phyloP scores from a whole-genome alignment of 2,888 invertebrate species.

The Boloria euphrosyne region DNA sequence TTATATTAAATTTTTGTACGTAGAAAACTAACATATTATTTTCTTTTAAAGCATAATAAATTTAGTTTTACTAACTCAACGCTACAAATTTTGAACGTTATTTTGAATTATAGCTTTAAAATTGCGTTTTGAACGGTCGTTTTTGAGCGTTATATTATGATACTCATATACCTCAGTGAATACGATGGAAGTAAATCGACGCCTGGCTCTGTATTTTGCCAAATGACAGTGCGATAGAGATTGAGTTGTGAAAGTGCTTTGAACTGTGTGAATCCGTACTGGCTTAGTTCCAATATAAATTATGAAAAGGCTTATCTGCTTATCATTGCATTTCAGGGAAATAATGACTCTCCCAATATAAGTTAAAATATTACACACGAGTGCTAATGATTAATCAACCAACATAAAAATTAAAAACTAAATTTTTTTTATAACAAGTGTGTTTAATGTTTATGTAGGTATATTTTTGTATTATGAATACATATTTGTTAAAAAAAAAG shows the following conservation, averaged over 20 bases:
- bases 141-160: slow-evolving; percentile 6
- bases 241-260: slow-evolving; percentile 20
- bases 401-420: too few relatives aligned
- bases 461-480: background rate
- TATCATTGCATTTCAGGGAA: background rate
- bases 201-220: slow-evolving; percentile 21
- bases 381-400: too few relatives aligned
- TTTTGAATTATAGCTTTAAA: too few relatives aligned
- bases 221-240: slow-evolving; percentile 19
- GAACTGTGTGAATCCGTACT: slow-evolving; percentile 14
- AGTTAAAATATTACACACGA: too few relatives aligned
- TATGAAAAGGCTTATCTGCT: background rate
- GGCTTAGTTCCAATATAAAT: slow-evolving; percentile 17
- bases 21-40: too few relatives aligned
- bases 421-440: too few relatives aligned
- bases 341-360: background rate
- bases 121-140: too few relatives aligned
- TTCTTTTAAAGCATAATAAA: too few relatives aligned
- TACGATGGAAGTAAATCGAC: slow-evolving; percentile 13
- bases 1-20: too few relatives aligned
- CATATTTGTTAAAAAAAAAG: background rate
- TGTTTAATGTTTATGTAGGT: too few relatives aligned
- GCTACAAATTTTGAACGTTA: too few relatives aligned
- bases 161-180: slow-evolving; percentile 9
- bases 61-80: too few relatives aligned